Conservation (phyloP, 2,888 invertebrate species). For the Conomelus anceps region DNA sequence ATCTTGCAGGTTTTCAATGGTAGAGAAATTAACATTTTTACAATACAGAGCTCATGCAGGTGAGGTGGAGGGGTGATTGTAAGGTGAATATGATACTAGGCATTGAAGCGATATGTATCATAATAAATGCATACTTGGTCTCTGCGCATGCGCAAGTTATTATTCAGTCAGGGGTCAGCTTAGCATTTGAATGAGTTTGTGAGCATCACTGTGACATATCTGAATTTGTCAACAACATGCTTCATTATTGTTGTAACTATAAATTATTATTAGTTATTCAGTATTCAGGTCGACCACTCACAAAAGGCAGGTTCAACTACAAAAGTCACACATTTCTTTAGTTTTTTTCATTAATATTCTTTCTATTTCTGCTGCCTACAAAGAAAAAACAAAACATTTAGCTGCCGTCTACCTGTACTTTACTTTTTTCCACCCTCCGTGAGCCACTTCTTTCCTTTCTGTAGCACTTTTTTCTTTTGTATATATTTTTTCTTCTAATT, state of each 20-base stretch:
- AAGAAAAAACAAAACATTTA: background rate
- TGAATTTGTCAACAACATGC: slow-evolving; percentile 6
- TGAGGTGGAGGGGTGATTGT: no score
- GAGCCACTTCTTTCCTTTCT: background rate
- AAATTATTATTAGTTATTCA: background rate
- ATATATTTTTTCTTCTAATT: background rate
- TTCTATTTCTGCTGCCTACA: background rate
- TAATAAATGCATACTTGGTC: background rate
- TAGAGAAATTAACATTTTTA: background rate
- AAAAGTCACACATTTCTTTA: background rate
- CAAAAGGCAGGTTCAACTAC: background rate
- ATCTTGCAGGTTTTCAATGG: background rate
- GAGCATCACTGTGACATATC: slow-evolving; percentile 8
- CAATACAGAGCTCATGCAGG: background rate
- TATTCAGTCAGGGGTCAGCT: background rate
- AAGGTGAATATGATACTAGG: background rate
- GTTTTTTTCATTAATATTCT: background rate
- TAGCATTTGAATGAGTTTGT: background rate
- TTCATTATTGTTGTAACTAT: background rate
- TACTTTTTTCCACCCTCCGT: background rate
- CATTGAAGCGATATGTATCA: background rate
- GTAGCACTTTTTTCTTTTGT: background rate
- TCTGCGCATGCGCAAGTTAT: background rate
- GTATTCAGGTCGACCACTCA: background rate
- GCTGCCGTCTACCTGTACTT: background rate